These are phyloP conservation scores for Cygnus olor DNA, from an alignment of 2,797 vertebrate genomes.

Conservation along the genomic window DNA sequence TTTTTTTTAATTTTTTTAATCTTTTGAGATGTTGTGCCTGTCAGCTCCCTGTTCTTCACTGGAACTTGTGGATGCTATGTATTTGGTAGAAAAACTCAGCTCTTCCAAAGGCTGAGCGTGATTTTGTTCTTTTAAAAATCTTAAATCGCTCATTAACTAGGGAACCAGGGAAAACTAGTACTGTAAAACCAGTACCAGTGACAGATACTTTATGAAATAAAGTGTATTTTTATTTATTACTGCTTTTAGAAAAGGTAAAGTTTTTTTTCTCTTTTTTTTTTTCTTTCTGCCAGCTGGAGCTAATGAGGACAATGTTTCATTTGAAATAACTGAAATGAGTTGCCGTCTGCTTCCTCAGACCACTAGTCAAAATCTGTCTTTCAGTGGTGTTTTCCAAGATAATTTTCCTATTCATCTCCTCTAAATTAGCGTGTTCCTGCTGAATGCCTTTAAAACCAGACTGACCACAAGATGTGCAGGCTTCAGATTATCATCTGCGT, in stretches of 20 bases:
- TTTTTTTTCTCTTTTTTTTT: not conserved
- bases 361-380: not conserved
- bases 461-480: not conserved
- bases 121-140: not conserved
- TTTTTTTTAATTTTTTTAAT: not conserved
- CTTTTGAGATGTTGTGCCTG: not conserved
- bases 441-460: constrained; percentile 6
- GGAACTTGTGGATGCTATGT: not conserved
- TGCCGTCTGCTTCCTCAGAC: not conserved
- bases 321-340: not conserved
- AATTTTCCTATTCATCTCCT: not conserved
- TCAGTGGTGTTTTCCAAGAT: not conserved
- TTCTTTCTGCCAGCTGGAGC: not conserved
- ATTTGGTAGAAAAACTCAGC: not conserved
- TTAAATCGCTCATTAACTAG: not conserved
- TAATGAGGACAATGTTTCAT: not conserved
- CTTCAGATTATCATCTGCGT: not conserved
- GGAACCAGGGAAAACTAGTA: not conserved
- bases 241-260: not conserved
- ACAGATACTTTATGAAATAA: not conserved
- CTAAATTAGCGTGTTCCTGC: not conserved
- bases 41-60: not conserved
- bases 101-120: not conserved
- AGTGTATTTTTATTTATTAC: not conserved
- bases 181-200: not conserved